Evolutionary conservation across 2,113 vertebrate species (phyloP), one percentile per base, ranked within the genome.

Genomic region (Tretioscincus oriximinensis): DNA sequence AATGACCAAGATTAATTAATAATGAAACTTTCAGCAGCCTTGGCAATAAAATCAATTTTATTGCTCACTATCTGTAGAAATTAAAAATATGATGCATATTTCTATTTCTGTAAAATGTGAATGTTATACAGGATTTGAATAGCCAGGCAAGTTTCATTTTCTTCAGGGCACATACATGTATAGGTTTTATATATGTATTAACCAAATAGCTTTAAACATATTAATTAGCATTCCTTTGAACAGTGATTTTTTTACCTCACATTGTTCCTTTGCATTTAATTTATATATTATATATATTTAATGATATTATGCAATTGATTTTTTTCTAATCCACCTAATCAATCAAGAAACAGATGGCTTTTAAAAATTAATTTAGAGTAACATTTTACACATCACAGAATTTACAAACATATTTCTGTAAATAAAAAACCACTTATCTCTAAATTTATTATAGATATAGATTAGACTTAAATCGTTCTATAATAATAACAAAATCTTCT

Each of bases 161-260:
- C 82, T 84, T 18, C 70, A 45, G 49, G 9, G 3, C 9, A n/a
- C 12, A 31, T 35, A 54, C 5, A 29, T 81, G 85, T 81, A 86
- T 89, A 88, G 87, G 78, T 70, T 92, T 86, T 90, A 88, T 92
- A 84, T 85, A 88, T 90, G 87, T 85, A 87, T 86, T 88, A 90
- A 82, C 84, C 86, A 88, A 91, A 86, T 82, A 73, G 81, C 87
- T 87, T 88, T 87, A 90, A 88, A 88, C 80, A 76, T 54, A 51
- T 72, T 72, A 16, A 49, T 24, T 73, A 73, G 21, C 61, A 88
- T 80, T 82, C 80, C 87, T 20, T 14, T 67, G 51, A 47, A 16
- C 31, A 69, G 9, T 29, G 4, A n/a, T 29, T 58, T 54, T 58
- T 54, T 26, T 7, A 61, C 28, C 12, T 75, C 4, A 28, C 14